phyloP scores from a whole-genome alignment of 1,140 invertebrate genomes.

The Philotrypesis tridentata region DNA sequence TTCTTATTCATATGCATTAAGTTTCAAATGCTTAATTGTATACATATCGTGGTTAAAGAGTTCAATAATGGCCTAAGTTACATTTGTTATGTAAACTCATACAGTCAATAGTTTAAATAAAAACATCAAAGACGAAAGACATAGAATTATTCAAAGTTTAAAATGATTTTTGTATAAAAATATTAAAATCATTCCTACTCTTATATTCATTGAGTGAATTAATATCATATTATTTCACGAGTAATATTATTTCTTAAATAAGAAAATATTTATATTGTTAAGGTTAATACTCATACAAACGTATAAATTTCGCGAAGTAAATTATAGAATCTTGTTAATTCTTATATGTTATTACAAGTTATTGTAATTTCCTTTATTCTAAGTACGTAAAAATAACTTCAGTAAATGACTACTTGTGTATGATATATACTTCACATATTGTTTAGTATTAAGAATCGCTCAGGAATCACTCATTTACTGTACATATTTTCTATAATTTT shows the following conservation, averaged over 20 bases:
- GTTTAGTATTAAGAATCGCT: conserved; percentile 19
- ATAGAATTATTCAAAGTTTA: background rate
- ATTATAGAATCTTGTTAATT: background rate
- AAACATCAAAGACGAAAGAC: background rate
- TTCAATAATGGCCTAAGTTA: conserved; percentile 4
- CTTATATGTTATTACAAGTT: background rate
- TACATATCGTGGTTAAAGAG: background rate
- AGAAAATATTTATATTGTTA: background rate
- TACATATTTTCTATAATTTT: conserved; percentile 41
- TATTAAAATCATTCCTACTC: background rate
- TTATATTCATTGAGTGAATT: background rate
- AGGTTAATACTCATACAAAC: background rate
- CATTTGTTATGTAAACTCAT: background rate
- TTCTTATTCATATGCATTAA: background rate
- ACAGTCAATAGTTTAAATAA: conserved; percentile 5
- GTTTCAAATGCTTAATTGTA: background rate
- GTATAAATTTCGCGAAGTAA: background rate
- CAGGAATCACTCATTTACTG: conserved; percentile 16
- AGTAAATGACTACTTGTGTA: background rate
- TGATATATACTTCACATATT: background rate
- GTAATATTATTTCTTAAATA: background rate
- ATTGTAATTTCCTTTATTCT: too few relatives aligned
- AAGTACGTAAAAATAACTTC: background rate
- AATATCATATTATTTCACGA: background rate
- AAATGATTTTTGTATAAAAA: conserved; percentile 4